phyloP scores from a whole-genome alignment of 2,113 vertebrate genomes.

The Catharus minimus region DNA sequence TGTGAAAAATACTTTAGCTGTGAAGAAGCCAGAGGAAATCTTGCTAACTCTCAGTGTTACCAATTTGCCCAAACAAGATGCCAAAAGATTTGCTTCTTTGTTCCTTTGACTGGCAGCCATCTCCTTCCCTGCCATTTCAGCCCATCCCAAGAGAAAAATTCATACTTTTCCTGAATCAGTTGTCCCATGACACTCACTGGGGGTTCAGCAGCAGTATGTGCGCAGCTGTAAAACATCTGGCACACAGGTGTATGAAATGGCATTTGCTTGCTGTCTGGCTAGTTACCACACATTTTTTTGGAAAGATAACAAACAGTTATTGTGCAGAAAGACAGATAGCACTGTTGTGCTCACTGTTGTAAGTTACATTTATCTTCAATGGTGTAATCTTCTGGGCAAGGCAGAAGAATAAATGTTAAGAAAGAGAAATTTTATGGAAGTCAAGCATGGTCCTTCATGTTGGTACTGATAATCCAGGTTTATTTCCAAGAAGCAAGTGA shows the following conservation, averaged over 20 bases:
- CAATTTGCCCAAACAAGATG: neutral
- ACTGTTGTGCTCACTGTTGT: neutral
- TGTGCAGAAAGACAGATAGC: neutral
- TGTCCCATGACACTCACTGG: neutral
- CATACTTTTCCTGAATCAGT: neutral
- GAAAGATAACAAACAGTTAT: slow-evolving; percentile 35
- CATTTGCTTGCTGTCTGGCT: slow-evolving; percentile 42
- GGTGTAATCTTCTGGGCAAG: neutral
- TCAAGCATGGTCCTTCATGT: neutral
- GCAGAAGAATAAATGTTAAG: neutral
- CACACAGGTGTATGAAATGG: slow-evolving; percentile 31
- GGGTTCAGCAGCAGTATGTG: neutral
- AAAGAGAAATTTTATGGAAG: neutral
- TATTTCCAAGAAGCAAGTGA: neutral
- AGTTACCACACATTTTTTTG: neutral
- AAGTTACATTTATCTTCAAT: neutral
- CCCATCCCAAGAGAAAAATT: neutral
- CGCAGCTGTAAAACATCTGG: slow-evolving; percentile 46
- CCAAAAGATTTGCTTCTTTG: neutral
- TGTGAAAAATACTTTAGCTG: neutral
- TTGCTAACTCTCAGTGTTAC: neutral
- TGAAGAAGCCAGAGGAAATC: neutral
- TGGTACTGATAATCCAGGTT: neutral
- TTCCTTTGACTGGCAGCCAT: neutral
- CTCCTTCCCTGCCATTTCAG: neutral